Base-by-base conservation (phyloP, 2,113 vertebrate genomes). In the Heloderma charlesbogerti region DNA sequence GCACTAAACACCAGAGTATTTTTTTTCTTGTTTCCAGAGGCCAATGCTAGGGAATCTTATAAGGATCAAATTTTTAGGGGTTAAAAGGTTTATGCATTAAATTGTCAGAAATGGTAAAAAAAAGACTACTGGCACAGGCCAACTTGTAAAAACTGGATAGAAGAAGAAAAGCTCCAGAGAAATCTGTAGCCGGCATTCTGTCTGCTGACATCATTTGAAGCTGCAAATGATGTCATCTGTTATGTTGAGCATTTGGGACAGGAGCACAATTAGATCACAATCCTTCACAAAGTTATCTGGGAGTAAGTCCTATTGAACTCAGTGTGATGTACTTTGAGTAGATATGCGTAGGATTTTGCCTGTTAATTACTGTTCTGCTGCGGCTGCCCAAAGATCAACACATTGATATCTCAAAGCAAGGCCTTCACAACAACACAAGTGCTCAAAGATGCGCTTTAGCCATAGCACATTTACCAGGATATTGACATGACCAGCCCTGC, bases 101-200 rank as follows among this genome's bases (percentile, higher is more conserved):
- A 84, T 67, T 84, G 60, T 67, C 27, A 84, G 37, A 84, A 45
- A 66, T 66, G 82, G 57, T 84, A 22, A 37, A 22, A 37, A 22
- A n/a, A 84, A 84, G 60, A 43, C 82, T 66, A 83, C 81, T 83
- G 81, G 63, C 40, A 66, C n/a, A 40, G 81, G 57, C 40, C n/a
- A 84, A 43, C 60, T 18, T 66, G 37, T 66, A 37, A 84, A n/a
- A 84, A 60, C n/a, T 43, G 25, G 9, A 40, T 29, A 67, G 57
- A 45, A 84, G 29, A 84, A 40, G 20, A 63, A 48, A 69, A 67
- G 60, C 60, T 45, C 60, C 5, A 37, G 37, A 37, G 25, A 84
- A 63, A 67, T 4, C n/a, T 45, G 3, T 71, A 43, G 79, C 29
- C n/a, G n/a, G 18, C 43, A 72, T 72, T 48, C 27, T 40, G 40